phyloP scores from a whole-genome alignment of 2,113 vertebrate genomes.

The Phycodurus eques region DNA sequence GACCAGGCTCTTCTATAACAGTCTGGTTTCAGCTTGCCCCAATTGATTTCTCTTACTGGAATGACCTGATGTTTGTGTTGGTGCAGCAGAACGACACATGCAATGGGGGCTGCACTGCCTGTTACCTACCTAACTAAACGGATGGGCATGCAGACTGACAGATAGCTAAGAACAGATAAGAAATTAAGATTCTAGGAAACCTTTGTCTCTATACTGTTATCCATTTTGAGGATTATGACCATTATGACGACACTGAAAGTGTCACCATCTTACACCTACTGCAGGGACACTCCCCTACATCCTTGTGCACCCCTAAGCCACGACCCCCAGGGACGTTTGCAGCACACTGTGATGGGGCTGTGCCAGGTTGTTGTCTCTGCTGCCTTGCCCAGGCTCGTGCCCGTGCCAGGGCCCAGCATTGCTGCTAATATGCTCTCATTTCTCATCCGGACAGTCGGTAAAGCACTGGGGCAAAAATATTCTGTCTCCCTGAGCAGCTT shows the following conservation, averaged over 20 bases:
- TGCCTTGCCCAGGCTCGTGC: slow-evolving; percentile 44
- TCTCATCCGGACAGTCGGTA: slow-evolving; percentile 85
- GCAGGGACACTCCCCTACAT: neutral
- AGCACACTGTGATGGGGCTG: slow-evolving; percentile 41
- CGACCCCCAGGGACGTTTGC: slow-evolving; percentile 43
- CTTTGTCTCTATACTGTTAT: neutral
- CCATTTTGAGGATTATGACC: neutral
- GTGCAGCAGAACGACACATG: neutral
- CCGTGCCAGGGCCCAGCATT: slow-evolving; percentile 69
- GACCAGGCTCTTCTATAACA: slow-evolving; percentile 71
- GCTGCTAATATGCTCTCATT: slow-evolving; percentile 81
- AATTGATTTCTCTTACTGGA: slow-evolving; percentile 12
- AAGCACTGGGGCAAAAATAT: slow-evolving; percentile 85
- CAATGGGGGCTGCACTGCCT: neutral
- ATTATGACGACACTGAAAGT: neutral
- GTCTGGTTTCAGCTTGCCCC: slow-evolving; percentile 60
- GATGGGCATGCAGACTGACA: neutral
- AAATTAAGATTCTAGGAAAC: neutral
- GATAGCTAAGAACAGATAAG: too few relatives aligned
- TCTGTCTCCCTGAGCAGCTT: slow-evolving; percentile 85
- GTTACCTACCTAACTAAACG: neutral
- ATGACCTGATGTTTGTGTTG: neutral
- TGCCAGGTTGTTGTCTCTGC: slow-evolving; percentile 60
- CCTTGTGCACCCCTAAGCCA: slow-evolving; percentile 24
- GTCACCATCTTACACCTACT: neutral